Base-by-base conservation (phyloP, 2,797 vertebrate species). In the Diplodus puntazzo region DNA sequence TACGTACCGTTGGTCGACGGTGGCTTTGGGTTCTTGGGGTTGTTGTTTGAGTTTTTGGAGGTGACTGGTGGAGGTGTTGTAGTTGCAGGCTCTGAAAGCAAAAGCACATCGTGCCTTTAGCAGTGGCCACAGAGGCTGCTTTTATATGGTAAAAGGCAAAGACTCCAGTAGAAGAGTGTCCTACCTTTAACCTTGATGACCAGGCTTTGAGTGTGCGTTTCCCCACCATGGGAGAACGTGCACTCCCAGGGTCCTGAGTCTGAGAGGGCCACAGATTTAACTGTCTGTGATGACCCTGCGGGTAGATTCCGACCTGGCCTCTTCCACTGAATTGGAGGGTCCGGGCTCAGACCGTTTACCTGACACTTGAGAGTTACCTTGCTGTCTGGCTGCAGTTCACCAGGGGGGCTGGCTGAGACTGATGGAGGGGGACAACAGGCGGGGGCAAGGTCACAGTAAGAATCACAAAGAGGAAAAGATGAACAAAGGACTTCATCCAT, bases 171-270 rank as follows among this genome's bases (percentile, higher is more conserved):
- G 16, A 59, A 42, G 54, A 27, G 57, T 8, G 21, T 57, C 73
- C 6, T 72, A 94, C 92, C 82, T 79, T 17, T 20, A 20, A 92
- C 63, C 4, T 1, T 11, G 39, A 93, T 3, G 0, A 0, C 0
- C 0, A 85, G n/a, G 0, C 0, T 1, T 43, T 65, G 16, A 0
- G 0, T 55, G 59, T 58, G 18, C 0, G 0, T 0, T 6, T 0
- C 0, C 0, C 3, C 30, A 0, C 2, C 2, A 0, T 11, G 0
- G 2, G 49, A 20, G 68, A 92, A 57, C 0, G 0, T 1, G 60
- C 90, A 93, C 0, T 0, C 0, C 93, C 93, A 94, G 12, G 0
- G n/a, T 25, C 93, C 93, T 5, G 0, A 1, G 20, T 94, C 11
- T 20, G 69, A 39, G 3, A 0, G 0, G 9, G 3, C 2, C 14